Evolutionary conservation across 2,888 invertebrate species (phyloP), one percentile per base, ranked within the genome.

Genomic region (Fragum fragum): DNA sequence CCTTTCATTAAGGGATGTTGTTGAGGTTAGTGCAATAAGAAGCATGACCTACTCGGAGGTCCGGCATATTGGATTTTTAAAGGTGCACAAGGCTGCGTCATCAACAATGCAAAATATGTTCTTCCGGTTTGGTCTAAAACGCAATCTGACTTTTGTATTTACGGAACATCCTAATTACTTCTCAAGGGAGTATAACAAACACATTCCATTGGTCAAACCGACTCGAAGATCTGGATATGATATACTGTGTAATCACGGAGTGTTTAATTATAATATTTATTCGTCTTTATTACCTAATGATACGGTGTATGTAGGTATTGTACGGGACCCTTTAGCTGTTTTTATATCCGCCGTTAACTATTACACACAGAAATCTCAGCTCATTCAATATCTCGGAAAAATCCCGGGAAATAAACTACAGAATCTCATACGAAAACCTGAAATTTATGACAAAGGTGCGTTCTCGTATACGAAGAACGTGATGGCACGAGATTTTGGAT

Each of bases 81-180:
- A 87, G 74, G 86, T 87, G 9, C 87, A 87, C 68, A 87, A 87
- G 53, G 84, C 87, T 3, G 87, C 86, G n/a, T 86, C 86, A 73
- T 81, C 85, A 23, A 87, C 86, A 1, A 76, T 86, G 75, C 88
- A 88, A 29, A 88, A 88, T 61, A 85, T 88, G 23, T 83, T 88
- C 55, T 79, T 86, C 39, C 61, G 86, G 26, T 88, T 86, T 73
- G 88, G 86, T n/a, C 52, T 52, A 11, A 69, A 77, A 16, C 76
- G 88, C 29, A 78, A 85, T 70, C 53, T 86, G 21, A 80, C 78
- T 16, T 85, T 88, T 36, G 83, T 86, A 9, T 81, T 88, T 14
- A 84, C 85, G 1, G 55, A 42, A 29, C 79, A 76, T 32, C 76
- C 83, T 5, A 77, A 82, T 36, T 83, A 83, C 32, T 79, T 84